Conservation (phyloP, 2,113 vertebrate genomes). For the Apistogramma diplotaenia region DNA sequence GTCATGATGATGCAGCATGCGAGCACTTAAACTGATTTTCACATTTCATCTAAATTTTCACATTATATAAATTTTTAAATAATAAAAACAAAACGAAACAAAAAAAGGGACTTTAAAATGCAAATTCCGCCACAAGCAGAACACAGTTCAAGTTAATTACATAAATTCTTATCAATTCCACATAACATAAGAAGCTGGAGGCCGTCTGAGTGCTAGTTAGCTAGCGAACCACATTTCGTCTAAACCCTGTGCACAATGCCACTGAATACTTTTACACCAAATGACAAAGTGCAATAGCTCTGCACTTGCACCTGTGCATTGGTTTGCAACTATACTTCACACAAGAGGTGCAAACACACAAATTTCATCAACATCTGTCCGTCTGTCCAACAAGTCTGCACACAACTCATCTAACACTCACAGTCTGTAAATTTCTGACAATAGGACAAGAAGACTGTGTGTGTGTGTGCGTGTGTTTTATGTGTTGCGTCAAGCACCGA, state of each 20-base stretch:
- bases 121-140: not conserved
- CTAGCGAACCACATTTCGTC: not conserved
- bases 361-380: not conserved
- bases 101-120: not conserved
- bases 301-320: not conserved
- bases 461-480: not conserved
- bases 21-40: not conserved
- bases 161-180: not conserved
- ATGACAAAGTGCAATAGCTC: not conserved
- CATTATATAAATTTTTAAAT: too few species aligned
- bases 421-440: not conserved
- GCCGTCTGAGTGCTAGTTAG: not conserved
- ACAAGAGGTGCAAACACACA: not conserved
- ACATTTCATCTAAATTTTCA: too few species aligned
- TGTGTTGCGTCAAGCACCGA: constrained; percentile 8
- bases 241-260: not conserved
- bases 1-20: not conserved
- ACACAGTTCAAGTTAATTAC: not conserved
- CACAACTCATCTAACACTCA: constrained; percentile 19
- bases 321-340: not conserved
- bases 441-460: not conserved
- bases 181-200: not conserved
- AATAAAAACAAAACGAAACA: not conserved
- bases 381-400: constrained; percentile 13
- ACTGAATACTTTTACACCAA: not conserved